Evolutionary conservation across 1,140 invertebrate species (phyloP), one percentile per base, ranked within the genome.

Genomic region (Camponotus pennsylvanicus): DNA sequence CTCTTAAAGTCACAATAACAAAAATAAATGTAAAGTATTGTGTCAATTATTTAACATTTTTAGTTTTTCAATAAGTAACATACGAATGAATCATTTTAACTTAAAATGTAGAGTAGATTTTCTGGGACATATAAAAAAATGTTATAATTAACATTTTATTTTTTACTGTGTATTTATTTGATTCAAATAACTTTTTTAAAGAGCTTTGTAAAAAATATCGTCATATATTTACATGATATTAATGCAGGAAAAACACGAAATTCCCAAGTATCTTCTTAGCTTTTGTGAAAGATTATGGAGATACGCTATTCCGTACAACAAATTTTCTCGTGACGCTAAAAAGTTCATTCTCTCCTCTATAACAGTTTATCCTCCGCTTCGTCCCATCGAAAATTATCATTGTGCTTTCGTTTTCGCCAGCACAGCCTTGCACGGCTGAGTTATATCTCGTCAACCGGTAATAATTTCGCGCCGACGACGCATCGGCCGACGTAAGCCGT

Each of bases 361-460:
- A 11, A 45, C 40, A 18, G 13, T 70, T 18, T 42, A 21, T 57
- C 13, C 18, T 21, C 11, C 4, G 49, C 6, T 18, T 21, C 11
- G 21, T 69, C 18, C 7, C 32, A 40, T 83, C 32, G 55, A 76
- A 21, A 77, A 84, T 85, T 87, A 71, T 45, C 32, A 18, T 87
- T 45, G 64, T 49, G 57, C 66, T 80, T 80, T 70, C 64, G 49
- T 80, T 80, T 70, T 85, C 63, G 71, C 8, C 37, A 63, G n/a
- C 42, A 6, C 32, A 71, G 27, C 8, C 21, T 27, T 49, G 67
- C 84, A 87, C 64, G 55, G 70, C 75, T 92, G 89, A 92, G 88
- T 92, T 89, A 92, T 92, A 90, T 80, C 89, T 87, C 89, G 91
- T 92, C 90, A 90, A 90, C 85, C 59, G 71, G 42, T 94, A 93